A percentile compares a stretch with the other conserved stretches of the same genome.
phyloP scores from a whole-genome alignment of 2,888 invertebrate species.

The Tetranychus piercei region DNA sequence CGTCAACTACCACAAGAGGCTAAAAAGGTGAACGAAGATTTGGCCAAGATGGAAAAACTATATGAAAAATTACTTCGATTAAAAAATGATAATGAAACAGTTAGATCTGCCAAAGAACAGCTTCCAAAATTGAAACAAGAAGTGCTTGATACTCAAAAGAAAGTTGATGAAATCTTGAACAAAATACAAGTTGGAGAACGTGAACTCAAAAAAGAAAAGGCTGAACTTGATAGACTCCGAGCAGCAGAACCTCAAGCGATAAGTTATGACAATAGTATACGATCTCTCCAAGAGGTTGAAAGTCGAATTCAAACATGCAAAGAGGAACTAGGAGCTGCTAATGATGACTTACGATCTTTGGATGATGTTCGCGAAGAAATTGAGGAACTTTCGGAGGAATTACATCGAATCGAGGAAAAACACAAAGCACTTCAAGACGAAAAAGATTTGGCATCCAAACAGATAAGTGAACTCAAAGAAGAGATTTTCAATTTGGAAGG shows the following conservation, averaged over 20 bases:
- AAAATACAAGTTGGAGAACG: neutral
- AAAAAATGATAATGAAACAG: slow-evolving; percentile 43
- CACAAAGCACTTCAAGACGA: neutral
- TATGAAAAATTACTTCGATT: slow-evolving; percentile 37
- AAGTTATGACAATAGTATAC: neutral
- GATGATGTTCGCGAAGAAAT: slow-evolving; percentile 7
- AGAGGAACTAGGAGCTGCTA: neutral
- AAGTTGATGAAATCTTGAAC: neutral
- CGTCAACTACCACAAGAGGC: neutral
- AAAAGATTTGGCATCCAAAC: neutral
- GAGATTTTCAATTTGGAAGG: neutral
- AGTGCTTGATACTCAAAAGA: neutral
- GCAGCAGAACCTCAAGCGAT: neutral
- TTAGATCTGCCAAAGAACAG: slow-evolving; percentile 17
- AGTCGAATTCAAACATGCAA: neutral
- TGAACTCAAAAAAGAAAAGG: neutral
- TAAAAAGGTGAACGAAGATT: neutral
- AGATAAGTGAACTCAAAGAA: neutral
- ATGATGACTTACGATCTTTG: neutral
- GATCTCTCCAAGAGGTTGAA: neutral
- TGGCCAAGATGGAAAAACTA: slow-evolving; percentile 12
- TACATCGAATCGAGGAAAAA: neutral
- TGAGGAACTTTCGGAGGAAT: neutral
- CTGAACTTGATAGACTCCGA: neutral
- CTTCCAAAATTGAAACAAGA: neutral